Evolutionary conservation across 2,113 vertebrate genomes (phyloP).

Genomic region (Sinocyclocheilus grahami): DNA sequence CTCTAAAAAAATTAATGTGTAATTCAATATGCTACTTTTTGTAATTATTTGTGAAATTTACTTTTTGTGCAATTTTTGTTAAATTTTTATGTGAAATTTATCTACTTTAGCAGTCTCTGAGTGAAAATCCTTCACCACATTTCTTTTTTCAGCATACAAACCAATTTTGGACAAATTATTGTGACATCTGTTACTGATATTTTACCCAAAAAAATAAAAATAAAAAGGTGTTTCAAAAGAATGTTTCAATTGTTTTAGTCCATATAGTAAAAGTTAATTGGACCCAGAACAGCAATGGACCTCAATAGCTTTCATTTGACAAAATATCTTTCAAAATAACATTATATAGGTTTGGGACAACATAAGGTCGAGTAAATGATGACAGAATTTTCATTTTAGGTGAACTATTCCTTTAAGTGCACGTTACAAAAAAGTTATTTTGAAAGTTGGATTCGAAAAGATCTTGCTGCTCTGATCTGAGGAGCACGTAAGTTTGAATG

Average conservation of each 20-base stretch:
- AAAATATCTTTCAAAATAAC: background rate
- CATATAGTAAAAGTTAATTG: background rate
- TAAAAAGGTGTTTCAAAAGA: background rate
- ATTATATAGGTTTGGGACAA: background rate
- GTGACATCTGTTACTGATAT: background rate
- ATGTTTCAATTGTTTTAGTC: background rate
- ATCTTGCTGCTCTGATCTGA: background rate
- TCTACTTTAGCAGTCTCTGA: too few species aligned
- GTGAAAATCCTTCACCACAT: background rate
- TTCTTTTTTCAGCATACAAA: background rate
- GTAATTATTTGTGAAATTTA: too few species aligned
- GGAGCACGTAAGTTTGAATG: background rate
- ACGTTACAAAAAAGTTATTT: background rate
- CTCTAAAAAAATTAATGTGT: too few species aligned
- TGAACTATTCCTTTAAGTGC: background rate
- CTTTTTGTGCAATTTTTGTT: too few species aligned
- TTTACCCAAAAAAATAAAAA: too few species aligned
- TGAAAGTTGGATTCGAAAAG: background rate
- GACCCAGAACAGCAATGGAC: background rate
- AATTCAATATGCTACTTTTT: too few species aligned
- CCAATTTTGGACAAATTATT: background rate
- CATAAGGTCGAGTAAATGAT: background rate
- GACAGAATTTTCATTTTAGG: background rate
- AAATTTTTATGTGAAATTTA: too few species aligned
- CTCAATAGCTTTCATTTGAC: background rate